Base-by-base conservation (phyloP, 2,888 invertebrate species). In the Harmothoe impar region DNA sequence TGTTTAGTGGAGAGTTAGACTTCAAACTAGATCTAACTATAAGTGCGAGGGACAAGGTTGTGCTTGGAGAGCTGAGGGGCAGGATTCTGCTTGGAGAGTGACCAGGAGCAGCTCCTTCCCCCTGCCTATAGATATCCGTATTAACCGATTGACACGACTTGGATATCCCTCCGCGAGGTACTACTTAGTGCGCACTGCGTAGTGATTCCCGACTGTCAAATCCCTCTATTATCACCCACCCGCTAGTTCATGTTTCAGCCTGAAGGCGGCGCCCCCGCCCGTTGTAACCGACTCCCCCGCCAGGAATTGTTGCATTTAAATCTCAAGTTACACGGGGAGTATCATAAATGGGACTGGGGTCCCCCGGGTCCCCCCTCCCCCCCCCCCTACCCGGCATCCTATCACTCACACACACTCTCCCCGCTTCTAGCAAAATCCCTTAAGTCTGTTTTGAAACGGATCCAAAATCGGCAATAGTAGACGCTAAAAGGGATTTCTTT, bases 281-380 rank as follows among this genome's bases (percentile, higher is more conserved):
- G 33, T 81, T 81, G 81, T 81, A 81, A 81, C 43, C 81, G 35
- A 43, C 15, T 33, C 81, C 81, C 35, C 81, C 35, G n/a, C 23
- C 81, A 35, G 86, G 23, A 86, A 31, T 54, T 86, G 86, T 86
- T 86, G 86, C 86, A 86, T 86, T 86, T 86, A 86, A 86, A 52
- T 86, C 17, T 86, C 86, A 10, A 54, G 56, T 86, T 86, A 25
- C 86, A 86, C n/a, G 81, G 5, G 17, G 81, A 3, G 77, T 81
- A 81, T 81, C 81, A 81, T 81, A 72, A 72, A 72, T 72, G 72
- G 72, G 15, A 25, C 72, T 10, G 43, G 17, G 29, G 72, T 17
- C 72, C 72, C 72, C 7, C 5, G 72, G 72, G 72, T 7, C 43
- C 43, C 43, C 43, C 43, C 10, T 43, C 43, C 43, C 3, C 43